A percentile compares a stretch with the other conserved stretches of the same genome.
Conservation (phyloP, 2,888 invertebrate genomes). For the Embidobia sp. region DNA sequence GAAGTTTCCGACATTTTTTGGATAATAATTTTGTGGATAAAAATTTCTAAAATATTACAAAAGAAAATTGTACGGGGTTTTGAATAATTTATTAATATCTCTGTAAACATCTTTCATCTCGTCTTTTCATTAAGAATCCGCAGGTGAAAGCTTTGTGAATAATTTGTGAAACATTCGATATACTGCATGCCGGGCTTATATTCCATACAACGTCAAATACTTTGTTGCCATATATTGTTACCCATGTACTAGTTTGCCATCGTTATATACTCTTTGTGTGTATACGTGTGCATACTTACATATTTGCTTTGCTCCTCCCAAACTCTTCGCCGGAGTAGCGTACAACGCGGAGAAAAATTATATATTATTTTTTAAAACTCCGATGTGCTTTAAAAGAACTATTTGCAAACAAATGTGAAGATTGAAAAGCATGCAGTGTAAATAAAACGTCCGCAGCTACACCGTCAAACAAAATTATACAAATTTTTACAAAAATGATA, state of each 20-base stretch:
- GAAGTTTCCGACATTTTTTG: too few relatives aligned
- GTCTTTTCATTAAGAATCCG: slow-evolving; percentile 25
- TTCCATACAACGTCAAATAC: slow-evolving; percentile 22
- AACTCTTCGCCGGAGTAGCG: neutral
- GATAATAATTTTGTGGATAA: slow-evolving; percentile 1
- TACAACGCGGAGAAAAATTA: slow-evolving; percentile 32
- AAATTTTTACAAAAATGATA: too few relatives aligned
- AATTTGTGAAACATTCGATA: slow-evolving; percentile 8
- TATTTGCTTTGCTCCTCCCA: slow-evolving; percentile 28
- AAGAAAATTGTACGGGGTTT: neutral
- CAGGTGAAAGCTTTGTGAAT: slow-evolving; percentile 39
- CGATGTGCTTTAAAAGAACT: slow-evolving; percentile 7
- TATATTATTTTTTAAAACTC: slow-evolving; percentile 34
- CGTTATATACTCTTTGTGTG: slow-evolving; percentile 7
- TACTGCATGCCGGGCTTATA: slow-evolving; percentile 4
- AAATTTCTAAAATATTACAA: neutral
- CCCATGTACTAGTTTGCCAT: slow-evolving; percentile 10
- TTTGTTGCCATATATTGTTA: slow-evolving; percentile 27
- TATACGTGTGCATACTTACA: slow-evolving; percentile 20
- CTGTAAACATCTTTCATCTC: slow-evolving; percentile 12
- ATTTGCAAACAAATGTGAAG: slow-evolving; percentile 32
- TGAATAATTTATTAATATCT: slow-evolving; percentile 4
- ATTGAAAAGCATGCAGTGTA: slow-evolving; percentile 22
- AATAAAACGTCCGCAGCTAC: neutral
- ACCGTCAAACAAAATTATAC: slow-evolving; percentile 20